phyloP scores from a whole-genome alignment of 2,888 invertebrate genomes.

The Noctua pronuba region DNA sequence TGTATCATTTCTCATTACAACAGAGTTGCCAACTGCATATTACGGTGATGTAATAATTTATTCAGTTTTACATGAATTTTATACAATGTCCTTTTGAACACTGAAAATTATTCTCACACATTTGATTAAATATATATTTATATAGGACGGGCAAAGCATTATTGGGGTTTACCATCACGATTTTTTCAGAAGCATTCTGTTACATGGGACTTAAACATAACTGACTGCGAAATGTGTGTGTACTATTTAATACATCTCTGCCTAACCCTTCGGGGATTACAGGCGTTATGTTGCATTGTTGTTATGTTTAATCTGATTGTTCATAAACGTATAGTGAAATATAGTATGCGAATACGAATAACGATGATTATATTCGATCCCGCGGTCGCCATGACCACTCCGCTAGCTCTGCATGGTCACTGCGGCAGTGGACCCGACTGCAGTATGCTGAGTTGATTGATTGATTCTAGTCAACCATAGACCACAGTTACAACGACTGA shows the following conservation, averaged over 20 bases:
- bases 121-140: background rate
- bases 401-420: conserved; percentile 33
- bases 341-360: conserved; percentile 16
- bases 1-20: conserved; percentile 1
- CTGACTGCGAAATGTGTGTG: background rate
- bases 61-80: conserved; percentile 21
- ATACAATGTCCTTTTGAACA: background rate
- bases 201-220: background rate
- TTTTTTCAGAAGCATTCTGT: background rate
- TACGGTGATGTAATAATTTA: conserved; percentile 1
- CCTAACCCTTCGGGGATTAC: background rate
- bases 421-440: conserved; percentile 35
- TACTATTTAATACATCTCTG: background rate
- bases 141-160: background rate
- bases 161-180: background rate
- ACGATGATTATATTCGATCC: conserved; percentile 33
- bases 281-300: background rate
- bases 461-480: conserved; percentile 31
- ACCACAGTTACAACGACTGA: conserved; percentile 22
- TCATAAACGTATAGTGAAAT: background rate
- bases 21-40: background rate
- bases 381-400: conserved; percentile 40
- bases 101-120: conserved; percentile 3
- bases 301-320: background rate
- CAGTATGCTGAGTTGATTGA: conserved; percentile 58